These are phyloP conservation scores for Drosophila asahinai DNA, from an alignment of 1,140 invertebrate species.

Conservation along the genomic window DNA sequence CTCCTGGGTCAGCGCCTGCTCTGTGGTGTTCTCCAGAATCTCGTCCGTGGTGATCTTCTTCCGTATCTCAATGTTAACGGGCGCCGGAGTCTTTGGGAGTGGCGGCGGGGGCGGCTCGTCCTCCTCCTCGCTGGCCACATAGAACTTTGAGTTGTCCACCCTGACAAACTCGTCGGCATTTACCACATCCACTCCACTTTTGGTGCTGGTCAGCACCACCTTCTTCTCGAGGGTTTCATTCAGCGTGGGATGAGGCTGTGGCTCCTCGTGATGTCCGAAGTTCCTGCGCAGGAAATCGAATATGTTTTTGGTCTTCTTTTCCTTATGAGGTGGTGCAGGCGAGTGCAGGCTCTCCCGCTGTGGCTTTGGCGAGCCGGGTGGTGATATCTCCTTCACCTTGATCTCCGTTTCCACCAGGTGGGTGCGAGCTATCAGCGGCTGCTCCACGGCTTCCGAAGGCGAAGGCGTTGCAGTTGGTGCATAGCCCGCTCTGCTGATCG, in stretches of 20 bases:
- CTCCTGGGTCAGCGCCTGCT: slow-evolving; percentile 73
- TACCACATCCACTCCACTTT: slow-evolving; percentile 72
- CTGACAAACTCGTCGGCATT: slow-evolving; percentile 62
- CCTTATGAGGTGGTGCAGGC: slow-evolving; percentile 39
- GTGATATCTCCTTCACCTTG: slow-evolving; percentile 67
- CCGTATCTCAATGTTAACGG: slow-evolving; percentile 78
- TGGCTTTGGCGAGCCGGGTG: slow-evolving; percentile 49
- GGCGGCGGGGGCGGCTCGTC: slow-evolving; percentile 55
- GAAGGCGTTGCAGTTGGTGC: slow-evolving; percentile 17
- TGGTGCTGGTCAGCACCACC: slow-evolving; percentile 72
- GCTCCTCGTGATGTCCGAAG: slow-evolving; percentile 73
- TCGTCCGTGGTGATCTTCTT: slow-evolving; percentile 77
- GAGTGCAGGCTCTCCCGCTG: slow-evolving; percentile 1
- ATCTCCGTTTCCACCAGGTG: slow-evolving; percentile 79
- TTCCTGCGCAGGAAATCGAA: slow-evolving; percentile 82
- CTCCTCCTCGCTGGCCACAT: slow-evolving; percentile 60
- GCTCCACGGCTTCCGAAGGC: slow-evolving; percentile 25
- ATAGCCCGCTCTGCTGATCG: slow-evolving; percentile 67
- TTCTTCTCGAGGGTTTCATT: slow-evolving; percentile 72
- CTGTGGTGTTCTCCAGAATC: slow-evolving; percentile 73
- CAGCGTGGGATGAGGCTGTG: slow-evolving; percentile 50
- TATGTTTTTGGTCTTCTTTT: slow-evolving; percentile 82
- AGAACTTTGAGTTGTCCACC: slow-evolving; percentile 82
- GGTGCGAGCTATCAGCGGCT: slow-evolving; percentile 68
- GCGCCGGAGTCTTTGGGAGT: slow-evolving; percentile 71